Base-by-base conservation (phyloP, 2,797 vertebrate genomes). In the Lithobates sylvaticus region DNA sequence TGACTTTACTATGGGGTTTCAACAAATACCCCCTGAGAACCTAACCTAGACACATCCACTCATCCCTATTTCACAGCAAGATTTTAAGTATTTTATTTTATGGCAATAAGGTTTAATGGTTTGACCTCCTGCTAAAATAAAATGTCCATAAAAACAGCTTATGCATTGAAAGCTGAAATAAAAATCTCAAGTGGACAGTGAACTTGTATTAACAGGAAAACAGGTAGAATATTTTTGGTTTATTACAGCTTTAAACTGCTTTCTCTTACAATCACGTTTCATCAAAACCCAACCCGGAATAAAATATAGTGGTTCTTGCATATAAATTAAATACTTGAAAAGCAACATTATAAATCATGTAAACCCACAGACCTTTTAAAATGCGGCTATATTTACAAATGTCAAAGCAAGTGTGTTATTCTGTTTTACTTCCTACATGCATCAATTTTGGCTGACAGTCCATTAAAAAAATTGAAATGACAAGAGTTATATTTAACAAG, bases 381-480 rank as follows among this genome's bases (percentile, higher is more conserved):
- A n/a, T 54, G 26, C 16, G 77, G 32, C 70, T 71, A 44, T 61
- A 69, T 73, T 47, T 72, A 39, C 47, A 84, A 78, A 84, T 78
- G 83, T 78, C 67, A 78, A 50, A 68, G 27, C 39, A 71, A 83
- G 29, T 61, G 26, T 34, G 67, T 69, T 76, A 61, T 67, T 27
- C 54, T 47, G 23, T 68, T 26, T 75, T 84, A 32, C 65, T 76
- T 54, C 44, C 65, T 76, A 76, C 58, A 34, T 68, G 23, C 82
- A 76, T 84, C 65, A 77, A 39, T 84, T 84, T 69, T 84, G 23
- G 7, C 50, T 76, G 74, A 39, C 73, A 58, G 74, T 34, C 44
- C 27, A 50, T 77, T 58, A 54, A 64, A 32, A 75, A 67, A 34
- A 69, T 12, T 67, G 4, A 68, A 75, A 83, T 74, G 26, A 36